phyloP scores from a whole-genome alignment of 2,113 vertebrate genomes.

The Ciconia maguari region DNA sequence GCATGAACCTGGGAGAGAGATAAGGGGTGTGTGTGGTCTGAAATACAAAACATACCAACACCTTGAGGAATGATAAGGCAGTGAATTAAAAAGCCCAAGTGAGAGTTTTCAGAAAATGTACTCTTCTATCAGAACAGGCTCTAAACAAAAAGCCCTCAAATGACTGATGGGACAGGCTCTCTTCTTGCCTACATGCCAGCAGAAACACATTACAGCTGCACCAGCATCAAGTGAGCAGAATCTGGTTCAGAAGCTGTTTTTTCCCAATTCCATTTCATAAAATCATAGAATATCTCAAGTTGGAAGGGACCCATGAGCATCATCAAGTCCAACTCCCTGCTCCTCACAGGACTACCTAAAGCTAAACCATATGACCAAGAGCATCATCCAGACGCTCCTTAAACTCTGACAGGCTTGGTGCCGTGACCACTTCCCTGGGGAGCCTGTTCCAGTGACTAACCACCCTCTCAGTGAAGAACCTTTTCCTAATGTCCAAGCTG shows the following conservation, averaged over 20 bases:
- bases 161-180: neutral
- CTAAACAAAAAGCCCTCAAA: neutral
- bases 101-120: neutral
- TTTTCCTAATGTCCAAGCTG: too few species aligned
- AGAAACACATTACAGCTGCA: neutral
- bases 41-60: neutral
- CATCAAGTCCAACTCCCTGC: too few species aligned
- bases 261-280: too few species aligned
- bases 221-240: neutral
- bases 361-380: too few species aligned
- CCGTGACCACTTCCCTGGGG: too few species aligned
- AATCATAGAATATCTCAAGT: too few species aligned
- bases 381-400: too few species aligned
- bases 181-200: neutral
- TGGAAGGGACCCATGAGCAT: too few species aligned
- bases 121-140: neutral
- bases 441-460: too few species aligned
- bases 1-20: neutral
- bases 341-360: too few species aligned
- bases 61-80: neutral
- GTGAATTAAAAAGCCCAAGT: neutral
- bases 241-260: neutral
- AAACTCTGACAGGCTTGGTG: too few species aligned
- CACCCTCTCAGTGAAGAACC: too few species aligned
- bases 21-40: neutral